Evolutionary conservation across 2,113 vertebrate genomes (phyloP), one percentile per base, ranked within the genome.

Genomic region (Tinamus guttatus): DNA sequence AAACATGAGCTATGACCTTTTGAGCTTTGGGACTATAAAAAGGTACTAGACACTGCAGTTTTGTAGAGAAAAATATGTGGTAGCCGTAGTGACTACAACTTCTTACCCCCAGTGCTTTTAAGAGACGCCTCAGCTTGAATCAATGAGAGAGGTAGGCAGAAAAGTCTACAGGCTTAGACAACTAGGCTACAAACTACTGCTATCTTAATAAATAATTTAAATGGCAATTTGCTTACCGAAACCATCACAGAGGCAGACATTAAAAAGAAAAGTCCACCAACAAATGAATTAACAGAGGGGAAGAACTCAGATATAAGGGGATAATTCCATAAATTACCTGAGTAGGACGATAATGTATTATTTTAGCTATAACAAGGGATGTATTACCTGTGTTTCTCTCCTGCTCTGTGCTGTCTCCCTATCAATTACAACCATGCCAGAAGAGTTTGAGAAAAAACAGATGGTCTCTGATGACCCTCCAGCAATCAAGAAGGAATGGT

Each of bases 1-100:
- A 97, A 97, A 95, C 69, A 56, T 45, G 27, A 79, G 89, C 78
- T 94, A 41, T 95, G 98, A 98, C 98, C 98, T 98, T 95, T 96
- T 91, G 95, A 95, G 95, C 97, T 97, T 4, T 32, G 59, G 49
- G 68, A 47, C 14, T 27, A 88, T 90, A 87, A 17, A 30, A 62
- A 85, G 74, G 82, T 81, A 78, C 56, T 7, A 45, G 32, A 63
- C 58, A 76, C 5, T 8, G 13, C 24, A 34, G 78, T 12, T 49
- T 34, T 8, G 2, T 3, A 5, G 9, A 38, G 22, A 8, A 28
- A 77, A 34, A 38, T n/a, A 60, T 52, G 62, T 68, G 62, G 22
- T 6, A 74, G 15, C 0, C 40, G 36, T 25, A 67, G 28, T 2
- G 30, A 8, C 65, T 52, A 34, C 40, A 69, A 47, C 56, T 79